Evolutionary conservation across 2,797 vertebrate species (phyloP), one percentile per base, ranked within the genome.

Genomic region (Melopsittacus undulatus): DNA sequence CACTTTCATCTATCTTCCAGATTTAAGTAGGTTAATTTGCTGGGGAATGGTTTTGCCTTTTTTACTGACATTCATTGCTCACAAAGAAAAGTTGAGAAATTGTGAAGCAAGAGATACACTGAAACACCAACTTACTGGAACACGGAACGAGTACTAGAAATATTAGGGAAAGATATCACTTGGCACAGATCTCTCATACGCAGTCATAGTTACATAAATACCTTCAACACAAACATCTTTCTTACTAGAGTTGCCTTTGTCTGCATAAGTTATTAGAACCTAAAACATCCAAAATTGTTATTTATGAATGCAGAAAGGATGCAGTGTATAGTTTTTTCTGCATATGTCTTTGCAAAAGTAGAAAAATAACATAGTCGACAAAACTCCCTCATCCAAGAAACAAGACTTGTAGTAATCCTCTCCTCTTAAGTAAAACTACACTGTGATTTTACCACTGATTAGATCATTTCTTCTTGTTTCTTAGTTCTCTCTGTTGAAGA

Each of bases 321-420:
- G 62, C 81, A 73, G 90, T 51, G 46, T 9, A 88, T 78, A 69
- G 48, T 49, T 84, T 64, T 59, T 36, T 75, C 76, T 86, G 61
- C 54, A 38, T 43, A 45, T 2, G 34, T 72, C 87, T 92, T 81
- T 91, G 80, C 66, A 91, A 57, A 66, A 85, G 69, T 51, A 89
- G 86, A 90, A 76, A 96, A 96, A 90, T 38, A 63, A 96, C 72
- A 78, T 74, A 56, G 87, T 86, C 95, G 89, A 91, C 95, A 76
- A 83, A 92, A 87, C 69, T 93, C 76, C 70, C 89, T 96, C 78
- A 93, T 95, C 92, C 94, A 97, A 95, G 86, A 92, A 90, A 86
- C 83, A 93, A 96, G 96, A 95, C 91, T 91, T 75, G 48, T 68
- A 96, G 81, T 86, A 92, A 96, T 95, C 96, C 95, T 97, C 74